Evolutionary conservation across 2,888 invertebrate genomes (phyloP).

Genomic region (Limnephilus auricula): DNA sequence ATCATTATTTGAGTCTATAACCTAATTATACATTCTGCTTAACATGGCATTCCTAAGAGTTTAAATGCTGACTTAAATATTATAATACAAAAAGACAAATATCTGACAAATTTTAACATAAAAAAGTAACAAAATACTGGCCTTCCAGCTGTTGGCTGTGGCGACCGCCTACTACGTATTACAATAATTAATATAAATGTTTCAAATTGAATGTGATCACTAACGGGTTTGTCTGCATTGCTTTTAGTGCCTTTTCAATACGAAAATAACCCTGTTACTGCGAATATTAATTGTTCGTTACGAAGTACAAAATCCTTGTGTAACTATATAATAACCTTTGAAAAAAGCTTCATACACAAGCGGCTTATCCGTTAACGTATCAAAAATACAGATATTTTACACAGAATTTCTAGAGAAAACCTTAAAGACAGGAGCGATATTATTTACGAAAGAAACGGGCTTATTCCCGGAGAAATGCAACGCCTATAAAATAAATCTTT

Average conservation of each 20-base stretch:
- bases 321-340: slow-evolving; percentile 22
- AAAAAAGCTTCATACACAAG: slow-evolving; percentile 47
- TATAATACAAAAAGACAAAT: slow-evolving; percentile 58
- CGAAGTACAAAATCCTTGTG: slow-evolving; percentile 40
- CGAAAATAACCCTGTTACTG: slow-evolving; percentile 56
- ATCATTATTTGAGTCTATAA: slow-evolving; percentile 56
- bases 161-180: slow-evolving; percentile 20
- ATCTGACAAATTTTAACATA: slow-evolving; percentile 58
- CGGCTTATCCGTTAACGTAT: slow-evolving; percentile 43
- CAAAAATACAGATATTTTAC: slow-evolving; percentile 48
- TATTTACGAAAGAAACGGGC: slow-evolving; percentile 20
- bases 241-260: slow-evolving; percentile 45
- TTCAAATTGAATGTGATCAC: slow-evolving; percentile 41
- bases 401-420: slow-evolving; percentile 38
- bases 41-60: slow-evolving; percentile 57
- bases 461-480: not conserved
- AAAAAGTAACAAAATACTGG: slow-evolving; percentile 60
- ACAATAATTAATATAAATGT: slow-evolving; percentile 25
- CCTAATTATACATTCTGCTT: slow-evolving; percentile 62
- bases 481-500: slow-evolving; percentile 29
- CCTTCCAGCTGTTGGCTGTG: slow-evolving; percentile 38
- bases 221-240: slow-evolving; percentile 50
- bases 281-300: slow-evolving; percentile 49
- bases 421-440: slow-evolving; percentile 20
- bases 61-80: slow-evolving; percentile 57